Base-by-base conservation (phyloP, 2,888 invertebrate species). In the Sisyra nigra region DNA sequence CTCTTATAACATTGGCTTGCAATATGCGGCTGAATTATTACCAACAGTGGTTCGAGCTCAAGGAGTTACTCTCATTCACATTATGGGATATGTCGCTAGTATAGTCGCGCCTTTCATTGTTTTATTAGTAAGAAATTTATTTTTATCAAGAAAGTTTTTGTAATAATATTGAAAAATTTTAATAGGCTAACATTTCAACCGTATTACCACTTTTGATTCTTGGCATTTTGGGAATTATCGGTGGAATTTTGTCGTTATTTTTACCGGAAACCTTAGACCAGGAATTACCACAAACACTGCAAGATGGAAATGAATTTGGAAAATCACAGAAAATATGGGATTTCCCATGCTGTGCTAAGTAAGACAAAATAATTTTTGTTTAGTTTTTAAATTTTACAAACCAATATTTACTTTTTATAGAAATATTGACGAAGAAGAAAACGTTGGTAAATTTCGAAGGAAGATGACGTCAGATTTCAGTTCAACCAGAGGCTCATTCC, bases 31-130 rank as follows among this genome's bases (percentile, higher is more conserved):
- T 0, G 89, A 91, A 57, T 61, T 91, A 10, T 58, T 89, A 8
- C 89, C 89, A 0, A 91, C 89, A 0, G 87, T 88, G 1, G 85
- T 91, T 1, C 60, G 89, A 36, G 88, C 86, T 0, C 87, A 88
- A 57, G 88, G 87, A 0, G 84, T 89, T 0, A 85, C 87, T 0
- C 65, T 87, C 11, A 83, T 87, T 41, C 86, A 88, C 53, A 85
- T 87, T 44, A 84, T 86, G 82, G 88, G 88, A 31, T 87, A 86
- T 51, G 81, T 86, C 0, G 81, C 86, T 1, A 82, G 82, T 41
- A 84, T 87, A 47, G 61, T 85, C 0, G 80, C 85, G 0, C 89
- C 89, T 0, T 87, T 87, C 55, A 76, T 89, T 2, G 88, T 89
- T 9, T 87, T 87, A 54, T 63, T 88, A 60, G 80, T 80, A 56